These are phyloP conservation scores for Ellobium chinense DNA, from an alignment of 2,888 invertebrate species.

Conservation along the genomic window DNA sequence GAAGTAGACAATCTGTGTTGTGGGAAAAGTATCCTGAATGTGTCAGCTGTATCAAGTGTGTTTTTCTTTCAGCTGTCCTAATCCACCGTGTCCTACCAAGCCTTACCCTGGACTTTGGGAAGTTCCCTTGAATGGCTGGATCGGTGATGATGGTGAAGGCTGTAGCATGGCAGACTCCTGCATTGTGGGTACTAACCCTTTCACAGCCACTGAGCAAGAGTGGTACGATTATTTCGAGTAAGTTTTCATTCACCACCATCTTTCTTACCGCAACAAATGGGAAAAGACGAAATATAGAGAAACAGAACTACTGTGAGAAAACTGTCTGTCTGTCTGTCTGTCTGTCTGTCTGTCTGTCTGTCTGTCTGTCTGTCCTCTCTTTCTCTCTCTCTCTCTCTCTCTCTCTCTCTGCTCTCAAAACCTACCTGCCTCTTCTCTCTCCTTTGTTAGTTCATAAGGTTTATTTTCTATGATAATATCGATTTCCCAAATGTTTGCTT, in stretches of 20 bases:
- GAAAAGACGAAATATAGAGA: too few relatives aligned
- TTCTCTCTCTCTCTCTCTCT: slow-evolving; percentile 3
- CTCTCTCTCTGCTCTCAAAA: background rate
- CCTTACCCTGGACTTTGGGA: slow-evolving; percentile 83
- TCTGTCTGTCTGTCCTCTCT: background rate
- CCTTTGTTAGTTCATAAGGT: background rate
- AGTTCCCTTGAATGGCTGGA: slow-evolving; percentile 81
- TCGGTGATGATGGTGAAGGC: slow-evolving; percentile 43
- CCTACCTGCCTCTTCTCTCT: background rate
- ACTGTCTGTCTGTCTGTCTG: slow-evolving; percentile 11
- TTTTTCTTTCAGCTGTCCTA: slow-evolving; percentile 16
- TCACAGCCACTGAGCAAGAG: slow-evolving; percentile 12
- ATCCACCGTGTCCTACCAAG: slow-evolving; percentile 40
- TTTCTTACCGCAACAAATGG: too few relatives aligned
- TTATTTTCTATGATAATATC: background rate
- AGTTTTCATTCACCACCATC: too few relatives aligned
- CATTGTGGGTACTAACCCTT: background rate
- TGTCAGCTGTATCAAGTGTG: too few relatives aligned
- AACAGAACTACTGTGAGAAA: slow-evolving; percentile 79
- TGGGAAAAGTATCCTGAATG: too few relatives aligned
- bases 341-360: slow-evolving; percentile 15
- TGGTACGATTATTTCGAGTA: slow-evolving; percentile 79
- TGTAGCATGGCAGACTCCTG: slow-evolving; percentile 60
- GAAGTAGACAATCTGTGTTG: too few relatives aligned
- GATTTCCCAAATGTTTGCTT: too few relatives aligned